These are phyloP conservation scores for Canis aureus DNA, from an alignment of 2,113 vertebrate genomes.

Conservation along the genomic window DNA sequence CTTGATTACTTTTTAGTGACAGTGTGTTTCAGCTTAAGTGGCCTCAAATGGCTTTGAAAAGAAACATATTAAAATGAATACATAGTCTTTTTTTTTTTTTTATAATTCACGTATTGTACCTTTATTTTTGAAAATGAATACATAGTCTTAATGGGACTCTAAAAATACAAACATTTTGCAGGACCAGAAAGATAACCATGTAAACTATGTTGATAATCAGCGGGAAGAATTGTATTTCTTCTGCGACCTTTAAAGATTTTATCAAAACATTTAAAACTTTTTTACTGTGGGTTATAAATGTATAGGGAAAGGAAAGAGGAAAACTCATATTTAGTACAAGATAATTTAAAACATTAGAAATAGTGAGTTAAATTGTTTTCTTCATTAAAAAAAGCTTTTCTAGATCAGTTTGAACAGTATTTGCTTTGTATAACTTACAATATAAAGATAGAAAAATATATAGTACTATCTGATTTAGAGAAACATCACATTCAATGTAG, in stretches of 20 bases:
- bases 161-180: not conserved
- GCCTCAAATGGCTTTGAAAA: not conserved
- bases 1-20: not conserved
- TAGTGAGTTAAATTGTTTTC: not conserved
- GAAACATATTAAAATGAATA: not conserved
- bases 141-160: not conserved
- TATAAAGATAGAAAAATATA: not conserved
- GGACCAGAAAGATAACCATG: not conserved
- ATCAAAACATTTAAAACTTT: not conserved
- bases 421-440: not conserved
- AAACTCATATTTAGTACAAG: not conserved
- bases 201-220: not conserved
- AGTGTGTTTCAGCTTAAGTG: constrained; percentile 5
- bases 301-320: not conserved
- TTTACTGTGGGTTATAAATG: not conserved
- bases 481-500: not conserved
- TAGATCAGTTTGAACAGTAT: not conserved
- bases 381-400: not conserved
- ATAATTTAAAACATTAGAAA: not conserved
- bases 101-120: no score
- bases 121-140: not conserved
- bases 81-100: not conserved
- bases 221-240: not conserved
- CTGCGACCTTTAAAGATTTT: not conserved
- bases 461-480: not conserved